These are phyloP conservation scores for Lutraria rhynchaena DNA, from an alignment of 1,140 invertebrate genomes.

Conservation along the genomic window DNA sequence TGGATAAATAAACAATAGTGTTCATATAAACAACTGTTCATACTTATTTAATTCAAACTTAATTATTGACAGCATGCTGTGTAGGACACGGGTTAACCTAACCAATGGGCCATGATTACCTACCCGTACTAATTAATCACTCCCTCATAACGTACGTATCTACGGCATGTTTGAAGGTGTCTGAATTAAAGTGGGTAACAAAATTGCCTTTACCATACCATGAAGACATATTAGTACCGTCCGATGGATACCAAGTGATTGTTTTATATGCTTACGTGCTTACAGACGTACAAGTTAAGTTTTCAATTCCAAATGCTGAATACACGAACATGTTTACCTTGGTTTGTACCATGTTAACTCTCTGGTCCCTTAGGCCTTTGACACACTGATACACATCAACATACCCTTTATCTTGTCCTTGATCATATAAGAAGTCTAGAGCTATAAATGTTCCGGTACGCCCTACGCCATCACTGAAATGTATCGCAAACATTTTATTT, in stretches of 20 bases:
- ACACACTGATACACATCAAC: slow-evolving; percentile 45
- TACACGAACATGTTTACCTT: slow-evolving; percentile 3
- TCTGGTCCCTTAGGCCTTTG: slow-evolving; percentile 20
- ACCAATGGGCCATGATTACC: background rate
- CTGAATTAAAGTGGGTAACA: background rate
- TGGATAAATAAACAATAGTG: slow-evolving; percentile 2
- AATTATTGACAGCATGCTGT: background rate
- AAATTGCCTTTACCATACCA: background rate
- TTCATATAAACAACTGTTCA: background rate
- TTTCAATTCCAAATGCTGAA: background rate
- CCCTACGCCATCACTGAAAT: slow-evolving; percentile 48
- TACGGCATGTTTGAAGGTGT: background rate
- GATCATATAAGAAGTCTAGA: slow-evolving; percentile 10
- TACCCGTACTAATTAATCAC: background rate
- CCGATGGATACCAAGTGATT: background rate
- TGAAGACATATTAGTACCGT: background rate
- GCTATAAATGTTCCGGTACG: slow-evolving; percentile 49
- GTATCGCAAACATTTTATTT: too few relatives aligned
- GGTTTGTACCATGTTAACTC: slow-evolving; percentile 48
- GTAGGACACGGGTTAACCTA: background rate
- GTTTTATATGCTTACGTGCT: background rate
- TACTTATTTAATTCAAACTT: background rate
- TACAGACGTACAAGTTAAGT: background rate
- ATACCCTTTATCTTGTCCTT: slow-evolving; percentile 9
- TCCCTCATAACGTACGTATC: background rate